phyloP scores from a whole-genome alignment of 2,113 vertebrate genomes.

The Leptosomus discolor region DNA sequence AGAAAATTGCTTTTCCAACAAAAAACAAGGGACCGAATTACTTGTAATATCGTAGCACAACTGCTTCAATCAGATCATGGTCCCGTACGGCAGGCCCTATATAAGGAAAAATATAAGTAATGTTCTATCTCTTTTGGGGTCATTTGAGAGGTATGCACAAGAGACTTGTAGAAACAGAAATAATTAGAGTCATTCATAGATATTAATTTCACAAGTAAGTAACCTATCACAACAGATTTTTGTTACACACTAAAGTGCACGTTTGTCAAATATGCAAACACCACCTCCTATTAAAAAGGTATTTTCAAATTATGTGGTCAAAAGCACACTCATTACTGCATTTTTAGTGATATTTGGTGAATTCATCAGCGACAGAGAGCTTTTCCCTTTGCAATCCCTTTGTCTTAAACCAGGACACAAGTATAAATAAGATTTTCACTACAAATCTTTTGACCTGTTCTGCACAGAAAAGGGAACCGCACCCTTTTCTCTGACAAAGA shows the following conservation, averaged over 20 bases:
- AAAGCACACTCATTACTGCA: neutral
- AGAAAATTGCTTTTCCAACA: neutral
- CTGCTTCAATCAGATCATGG: neutral
- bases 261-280: neutral
- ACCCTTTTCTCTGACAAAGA: conserved; percentile 65
- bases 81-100: neutral
- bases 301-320: neutral
- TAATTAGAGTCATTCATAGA: neutral
- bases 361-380: conserved; percentile 6
- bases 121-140: neutral
- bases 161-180: neutral
- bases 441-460: conserved; percentile 33
- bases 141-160: neutral
- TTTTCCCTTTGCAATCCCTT: conserved; percentile 1
- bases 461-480: conserved; percentile 32
- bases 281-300: neutral
- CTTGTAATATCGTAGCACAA: neutral
- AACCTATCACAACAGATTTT: neutral
- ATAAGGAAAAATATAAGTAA: neutral
- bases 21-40: neutral
- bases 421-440: conserved; percentile 9
- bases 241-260: conserved; percentile 33
- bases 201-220: neutral
- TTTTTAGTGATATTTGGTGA: conserved; percentile 6
- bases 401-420: conserved; percentile 5